Conservation (phyloP, 2,113 vertebrate species). For the Cynoglossus semilaevis region DNA sequence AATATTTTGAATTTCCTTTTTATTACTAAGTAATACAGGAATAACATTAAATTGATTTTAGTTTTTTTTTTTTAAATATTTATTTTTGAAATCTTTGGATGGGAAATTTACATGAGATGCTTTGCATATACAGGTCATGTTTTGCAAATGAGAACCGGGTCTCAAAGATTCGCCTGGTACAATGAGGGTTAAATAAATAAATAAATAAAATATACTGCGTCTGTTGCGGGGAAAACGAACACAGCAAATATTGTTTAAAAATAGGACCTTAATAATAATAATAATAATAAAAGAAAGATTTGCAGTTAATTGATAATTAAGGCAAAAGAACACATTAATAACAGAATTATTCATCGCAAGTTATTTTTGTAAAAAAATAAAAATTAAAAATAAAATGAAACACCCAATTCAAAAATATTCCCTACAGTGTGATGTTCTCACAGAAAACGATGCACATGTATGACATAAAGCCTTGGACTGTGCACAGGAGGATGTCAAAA, state of each 20-base stretch:
- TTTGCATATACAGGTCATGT: conserved; percentile 83
- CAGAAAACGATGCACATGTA: conserved; percentile 7
- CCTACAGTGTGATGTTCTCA: conserved; percentile 43
- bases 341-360: too few relatives aligned
- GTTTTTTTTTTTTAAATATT: conserved; percentile 66
- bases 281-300: too few relatives aligned
- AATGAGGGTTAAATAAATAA: too few relatives aligned
- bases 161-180: too few relatives aligned
- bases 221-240: conserved; percentile 73
- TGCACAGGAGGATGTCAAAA: conserved; percentile 44
- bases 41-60: conserved; percentile 78
- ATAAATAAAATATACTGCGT: conserved; percentile 55
- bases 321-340: conserved; percentile 78
- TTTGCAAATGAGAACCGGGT: too few relatives aligned
- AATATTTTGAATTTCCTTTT: conserved; percentile 65
- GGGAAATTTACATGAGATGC: conserved; percentile 79
- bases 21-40: conserved; percentile 84
- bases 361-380: too few relatives aligned
- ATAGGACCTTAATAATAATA: too few relatives aligned
- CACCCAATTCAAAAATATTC: conserved; percentile 23
- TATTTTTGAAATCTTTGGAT: conserved; percentile 81
- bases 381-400: too few relatives aligned
- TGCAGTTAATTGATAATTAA: conserved; percentile 73
- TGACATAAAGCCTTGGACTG: conserved; percentile 31
- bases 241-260: conserved; percentile 28